phyloP scores from a whole-genome alignment of 1,140 invertebrate genomes.

The Lasioglossum baleicum region DNA sequence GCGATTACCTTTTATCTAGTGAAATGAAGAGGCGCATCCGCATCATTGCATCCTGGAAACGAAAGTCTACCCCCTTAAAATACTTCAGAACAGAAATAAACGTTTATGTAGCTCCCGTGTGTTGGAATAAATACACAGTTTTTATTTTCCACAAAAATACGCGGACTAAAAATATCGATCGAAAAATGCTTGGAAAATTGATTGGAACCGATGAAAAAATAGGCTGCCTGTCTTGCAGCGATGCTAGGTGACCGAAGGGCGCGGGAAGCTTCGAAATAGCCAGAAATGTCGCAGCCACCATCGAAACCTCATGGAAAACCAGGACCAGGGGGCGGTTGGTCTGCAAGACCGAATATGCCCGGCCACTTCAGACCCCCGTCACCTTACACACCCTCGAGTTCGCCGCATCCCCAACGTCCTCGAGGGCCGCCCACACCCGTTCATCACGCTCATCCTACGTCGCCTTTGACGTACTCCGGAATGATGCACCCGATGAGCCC shows the following conservation, averaged over 20 bases:
- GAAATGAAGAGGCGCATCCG: no score
- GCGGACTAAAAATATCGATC: no score
- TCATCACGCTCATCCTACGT: constrained; percentile 67
- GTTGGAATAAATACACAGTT: no score
- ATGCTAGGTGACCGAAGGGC: constrained; percentile 61
- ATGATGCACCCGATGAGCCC: constrained; percentile 77
- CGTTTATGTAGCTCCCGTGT: no score
- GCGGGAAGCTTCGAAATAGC: constrained; percentile 53
- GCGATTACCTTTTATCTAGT: no score
- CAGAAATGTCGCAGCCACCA: constrained; percentile 77
- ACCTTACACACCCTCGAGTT: constrained; percentile 52
- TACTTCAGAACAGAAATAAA: no score
- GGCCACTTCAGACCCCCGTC: constrained; percentile 61
- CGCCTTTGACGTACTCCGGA: constrained; percentile 69
- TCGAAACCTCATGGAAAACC: constrained; percentile 79
- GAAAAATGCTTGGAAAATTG: background rate
- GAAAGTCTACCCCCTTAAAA: no score
- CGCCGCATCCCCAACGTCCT: constrained; percentile 51
- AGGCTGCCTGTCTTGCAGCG: constrained; percentile 43
- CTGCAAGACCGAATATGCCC: constrained; percentile 71
- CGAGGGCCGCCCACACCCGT: constrained; percentile 63
- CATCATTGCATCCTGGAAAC: no score
- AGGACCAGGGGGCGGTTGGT: constrained; percentile 61
- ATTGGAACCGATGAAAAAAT: background rate
- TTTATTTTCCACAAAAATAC: no score